Evolutionary conservation across 1,140 invertebrate genomes (phyloP), one percentile per base, ranked within the genome.

Genomic region (Panagrolaimus sp.): DNA sequence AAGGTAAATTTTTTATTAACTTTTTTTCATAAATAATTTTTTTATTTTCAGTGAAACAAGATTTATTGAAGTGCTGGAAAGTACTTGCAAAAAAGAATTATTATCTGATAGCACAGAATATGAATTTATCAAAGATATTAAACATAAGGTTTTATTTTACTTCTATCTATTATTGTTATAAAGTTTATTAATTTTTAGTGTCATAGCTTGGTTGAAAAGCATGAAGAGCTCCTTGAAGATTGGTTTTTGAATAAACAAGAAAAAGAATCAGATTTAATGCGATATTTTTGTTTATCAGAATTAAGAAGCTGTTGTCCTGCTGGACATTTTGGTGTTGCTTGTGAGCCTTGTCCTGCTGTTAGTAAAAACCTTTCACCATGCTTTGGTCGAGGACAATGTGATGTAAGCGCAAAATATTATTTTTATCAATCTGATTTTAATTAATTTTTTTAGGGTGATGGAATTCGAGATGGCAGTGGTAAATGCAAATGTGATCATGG

Each of bases 381-480:
- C 74, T 84, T 75, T 48, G 91, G 89, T 9, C 92, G 93, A 87
- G 96, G 96, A 51, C 91, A 90, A 83, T 98, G 95, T 84, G 90
- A 93, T 83, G 88, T 89, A 83, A 81, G 82, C n/a, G n/a, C n/a
- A n/a, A n/a, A n/a, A 79, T 45, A 25, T 43, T 66, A 38, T 63
- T 25, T 13, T 31, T 72, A 25, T 46, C 13, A 4, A 48, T 25
- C 31, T 7, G 31, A 71, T 64, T 13, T 44, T n/a, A 47, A 45
- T 25, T 27, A 69, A 5, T 5, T 57, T 68, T 78, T 77, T 9
- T 68, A 89, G 86, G 95, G 95, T 31, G 88, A 89, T 74, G 94
- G 96, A 1, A 96, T 92, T 0, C 86, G 93, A 53, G 92, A 92
- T 85, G 96, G 96, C 5, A 93, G 90, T 82, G 96, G 95, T 0